Conservation (phyloP, 2,113 vertebrate genomes). For the Chaetodon auriga region DNA sequence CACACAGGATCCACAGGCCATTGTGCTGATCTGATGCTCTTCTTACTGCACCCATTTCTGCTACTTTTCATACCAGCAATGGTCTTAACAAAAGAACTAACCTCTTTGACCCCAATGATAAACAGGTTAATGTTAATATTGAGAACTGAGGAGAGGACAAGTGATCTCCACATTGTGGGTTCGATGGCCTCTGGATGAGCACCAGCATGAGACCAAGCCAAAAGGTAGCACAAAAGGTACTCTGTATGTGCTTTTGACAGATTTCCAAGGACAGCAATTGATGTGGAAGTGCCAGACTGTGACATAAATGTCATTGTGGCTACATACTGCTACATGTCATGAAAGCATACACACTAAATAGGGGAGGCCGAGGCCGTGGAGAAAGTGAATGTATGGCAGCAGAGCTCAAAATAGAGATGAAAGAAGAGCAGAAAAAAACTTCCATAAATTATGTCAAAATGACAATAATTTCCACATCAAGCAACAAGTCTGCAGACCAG, state of each 20-base stretch:
- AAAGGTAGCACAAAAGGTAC: slow-evolving; percentile 1
- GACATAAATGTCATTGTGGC: slow-evolving; percentile 38
- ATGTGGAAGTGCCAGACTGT: slow-evolving; percentile 31
- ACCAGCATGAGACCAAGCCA: background rate
- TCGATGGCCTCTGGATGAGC: slow-evolving; percentile 32
- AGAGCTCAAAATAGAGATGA: slow-evolving; percentile 30
- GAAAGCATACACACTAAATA: background rate
- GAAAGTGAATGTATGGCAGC: slow-evolving; percentile 4
- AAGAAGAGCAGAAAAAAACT: slow-evolving; percentile 4
- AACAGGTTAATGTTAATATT: slow-evolving; percentile 15
- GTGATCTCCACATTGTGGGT: background rate
- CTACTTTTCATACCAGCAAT: background rate
- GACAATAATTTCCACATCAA: background rate
- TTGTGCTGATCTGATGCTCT: slow-evolving; percentile 9
- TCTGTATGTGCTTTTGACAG: slow-evolving; percentile 16
- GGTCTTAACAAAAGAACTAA: slow-evolving; percentile 3
- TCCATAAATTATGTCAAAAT: background rate
- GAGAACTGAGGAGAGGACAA: slow-evolving; percentile 5
- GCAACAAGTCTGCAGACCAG: background rate
- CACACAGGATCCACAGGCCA: slow-evolving; percentile 16
- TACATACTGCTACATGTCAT: slow-evolving; percentile 16
- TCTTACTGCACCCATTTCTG: slow-evolving; percentile 5
- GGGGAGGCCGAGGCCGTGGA: background rate
- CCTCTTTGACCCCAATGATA: background rate
- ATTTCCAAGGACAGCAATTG: slow-evolving; percentile 38